These are phyloP conservation scores for Silvanus unidentatus DNA, from an alignment of 2,888 invertebrate genomes.

Conservation along the genomic window DNA sequence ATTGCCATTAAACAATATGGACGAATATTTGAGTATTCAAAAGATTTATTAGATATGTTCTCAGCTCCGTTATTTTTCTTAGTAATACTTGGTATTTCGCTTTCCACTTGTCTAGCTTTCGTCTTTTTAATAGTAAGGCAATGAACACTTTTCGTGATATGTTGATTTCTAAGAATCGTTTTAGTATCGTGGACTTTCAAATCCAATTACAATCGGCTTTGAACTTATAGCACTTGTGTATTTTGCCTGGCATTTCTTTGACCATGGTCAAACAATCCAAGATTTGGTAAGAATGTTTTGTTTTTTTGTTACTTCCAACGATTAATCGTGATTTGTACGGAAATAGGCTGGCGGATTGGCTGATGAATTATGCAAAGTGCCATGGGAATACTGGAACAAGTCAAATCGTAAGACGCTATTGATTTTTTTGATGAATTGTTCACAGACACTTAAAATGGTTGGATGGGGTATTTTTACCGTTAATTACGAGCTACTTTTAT, in stretches of 20 bases:
- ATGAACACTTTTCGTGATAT: too few species aligned
- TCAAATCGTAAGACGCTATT: neutral
- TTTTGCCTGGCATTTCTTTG: neutral
- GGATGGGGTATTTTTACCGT: neutral
- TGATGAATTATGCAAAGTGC: neutral
- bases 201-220: neutral
- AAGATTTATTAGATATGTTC: neutral
- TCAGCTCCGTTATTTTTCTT: slow-evolving; percentile 1
- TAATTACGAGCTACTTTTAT: neutral
- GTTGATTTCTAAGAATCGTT: too few species aligned
- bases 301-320: too few species aligned
- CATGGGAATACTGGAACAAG: slow-evolving; percentile 1
- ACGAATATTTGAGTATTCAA: neutral
- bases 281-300: slow-evolving; percentile 1
- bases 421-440: neutral
- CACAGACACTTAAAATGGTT: neutral
- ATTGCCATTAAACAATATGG: neutral
- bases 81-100: neutral
- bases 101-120: neutral
- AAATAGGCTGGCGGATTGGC: neutral
- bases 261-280: slow-evolving; percentile 1
- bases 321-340: too few species aligned
- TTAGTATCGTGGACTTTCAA: neutral
- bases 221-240: neutral
- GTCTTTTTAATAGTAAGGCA: neutral